A percentile compares a stretch with the other conserved stretches of the same genome.
phyloP scores from a whole-genome alignment of 2,797 vertebrate species.

The Furcifer pardalis region DNA sequence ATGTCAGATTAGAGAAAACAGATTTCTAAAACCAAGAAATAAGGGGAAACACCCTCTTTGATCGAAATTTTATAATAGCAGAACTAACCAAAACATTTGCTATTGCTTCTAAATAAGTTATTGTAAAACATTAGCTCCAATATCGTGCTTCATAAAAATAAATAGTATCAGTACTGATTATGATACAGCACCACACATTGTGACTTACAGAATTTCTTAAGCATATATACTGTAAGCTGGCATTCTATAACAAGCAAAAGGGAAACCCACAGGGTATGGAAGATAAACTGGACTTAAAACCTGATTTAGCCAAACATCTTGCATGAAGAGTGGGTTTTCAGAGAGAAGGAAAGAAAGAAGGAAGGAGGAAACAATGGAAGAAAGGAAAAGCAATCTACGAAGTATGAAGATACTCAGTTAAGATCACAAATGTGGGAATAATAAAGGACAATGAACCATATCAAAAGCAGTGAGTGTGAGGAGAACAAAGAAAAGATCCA shows the following conservation, averaged over 20 bases:
- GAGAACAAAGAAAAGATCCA: neutral
- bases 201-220: neutral
- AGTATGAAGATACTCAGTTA: neutral
- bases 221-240: neutral
- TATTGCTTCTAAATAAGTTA: neutral
- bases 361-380: neutral
- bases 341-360: neutral
- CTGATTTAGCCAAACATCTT: neutral
- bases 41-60: neutral
- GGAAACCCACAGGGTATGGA: neutral
- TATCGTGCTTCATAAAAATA: neutral
- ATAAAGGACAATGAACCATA: neutral
- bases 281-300: neutral
- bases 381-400: neutral
- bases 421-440: neutral
- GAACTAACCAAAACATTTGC: neutral
- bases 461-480: neutral
- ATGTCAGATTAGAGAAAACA: too few species aligned
- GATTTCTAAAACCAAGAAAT: neutral
- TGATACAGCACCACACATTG: neutral
- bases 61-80: neutral
- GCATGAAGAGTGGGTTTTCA: neutral
- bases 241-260: neutral
- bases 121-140: neutral
- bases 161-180: neutral